Base-by-base conservation (phyloP, 2,797 vertebrate species). In the Sebastolobus altivelis region DNA sequence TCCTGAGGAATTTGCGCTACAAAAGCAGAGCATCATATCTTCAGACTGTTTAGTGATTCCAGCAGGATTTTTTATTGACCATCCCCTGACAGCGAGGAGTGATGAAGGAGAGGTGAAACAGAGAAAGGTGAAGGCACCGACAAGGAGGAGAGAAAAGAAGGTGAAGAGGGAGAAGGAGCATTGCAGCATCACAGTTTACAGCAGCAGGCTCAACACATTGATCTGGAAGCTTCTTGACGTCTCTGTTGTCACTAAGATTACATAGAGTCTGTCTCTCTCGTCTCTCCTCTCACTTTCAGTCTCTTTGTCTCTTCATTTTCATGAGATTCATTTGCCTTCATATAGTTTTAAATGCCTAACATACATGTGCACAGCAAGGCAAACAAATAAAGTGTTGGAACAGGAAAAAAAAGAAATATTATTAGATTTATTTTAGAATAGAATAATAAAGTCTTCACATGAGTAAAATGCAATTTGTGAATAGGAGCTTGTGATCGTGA, bases 41-140 rank as follows among this genome's bases (percentile, higher is more conserved):
- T 49, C 59, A 4, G 70, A 43, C 75, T 84, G 56, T 38, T 79
- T 49, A 82, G 82, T 82, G 62, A 84, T 72, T 77, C 76, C 65
- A 4, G 43, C 65, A 11, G 63, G 68, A 29, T 77, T 80, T 58
- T 80, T 43, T 77, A 65, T 78, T 78, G 78, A 85, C 29, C 38
- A 14, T 54, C 61, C 8, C 20, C 55, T 81, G 70, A 80, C 69
- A 71, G 67, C 25, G 2, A 12, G 10, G 67, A 31, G 37, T 38
- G 72, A 82, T 67, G 69, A 65, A 72, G 37, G 55, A 66, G 38
- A 71, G 25, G 46, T 46, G 25, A 56, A 63, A 12, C 10, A 33
- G 49, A n/a, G 29, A 31, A 29, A 71, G 63, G 49, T 46, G 56
- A 73, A 59, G 22, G 46, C 65, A 27, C 37, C 1, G 4, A 54